phyloP scores from a whole-genome alignment of 2,797 vertebrate genomes.

The Astyanax mexicanus region DNA sequence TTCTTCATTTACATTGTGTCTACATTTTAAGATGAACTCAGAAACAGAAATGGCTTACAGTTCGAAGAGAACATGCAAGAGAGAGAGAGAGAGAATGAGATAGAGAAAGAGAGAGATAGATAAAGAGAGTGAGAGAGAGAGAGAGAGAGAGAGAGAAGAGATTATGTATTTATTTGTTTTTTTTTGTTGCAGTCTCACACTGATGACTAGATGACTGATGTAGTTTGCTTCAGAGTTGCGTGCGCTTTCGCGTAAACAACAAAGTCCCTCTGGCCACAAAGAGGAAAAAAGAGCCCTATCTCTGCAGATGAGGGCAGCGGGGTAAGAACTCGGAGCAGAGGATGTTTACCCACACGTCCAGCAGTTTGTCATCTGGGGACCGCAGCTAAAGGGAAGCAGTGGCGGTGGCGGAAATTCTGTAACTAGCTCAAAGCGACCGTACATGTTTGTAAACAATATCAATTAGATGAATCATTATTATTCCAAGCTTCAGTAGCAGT shows the following conservation, averaged over 20 bases:
- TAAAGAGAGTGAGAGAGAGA: no score
- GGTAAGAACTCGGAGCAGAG: slow-evolving; percentile 57
- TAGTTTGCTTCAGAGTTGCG: slow-evolving; percentile 2
- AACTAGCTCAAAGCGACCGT: background rate
- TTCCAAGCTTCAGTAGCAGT: no score
- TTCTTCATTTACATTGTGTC: no score
- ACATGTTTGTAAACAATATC: background rate
- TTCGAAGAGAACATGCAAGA: no score
- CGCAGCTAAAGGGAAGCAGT: slow-evolving; percentile 25
- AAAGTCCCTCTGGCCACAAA: slow-evolving; percentile 2
- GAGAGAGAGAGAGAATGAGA: no score
- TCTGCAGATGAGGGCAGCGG: slow-evolving; percentile 64
- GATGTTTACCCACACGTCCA: slow-evolving; percentile 75
- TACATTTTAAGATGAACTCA: no score
- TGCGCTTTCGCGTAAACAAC: slow-evolving; percentile 21
- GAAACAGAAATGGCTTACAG: no score
- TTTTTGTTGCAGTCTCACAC: background rate
- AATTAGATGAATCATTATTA: background rate
- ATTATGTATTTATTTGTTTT: background rate
- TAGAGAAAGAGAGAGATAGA: background rate
- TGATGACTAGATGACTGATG: background rate
- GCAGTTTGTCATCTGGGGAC: slow-evolving; percentile 15
- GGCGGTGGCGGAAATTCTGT: background rate
- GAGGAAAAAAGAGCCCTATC: slow-evolving; percentile 66
- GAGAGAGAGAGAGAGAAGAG: background rate